A percentile compares a stretch with the other conserved stretches of the same genome.
Evolutionary conservation across 2,113 vertebrate genomes (phyloP).

Genomic region (Centropus unirufus): DNA sequence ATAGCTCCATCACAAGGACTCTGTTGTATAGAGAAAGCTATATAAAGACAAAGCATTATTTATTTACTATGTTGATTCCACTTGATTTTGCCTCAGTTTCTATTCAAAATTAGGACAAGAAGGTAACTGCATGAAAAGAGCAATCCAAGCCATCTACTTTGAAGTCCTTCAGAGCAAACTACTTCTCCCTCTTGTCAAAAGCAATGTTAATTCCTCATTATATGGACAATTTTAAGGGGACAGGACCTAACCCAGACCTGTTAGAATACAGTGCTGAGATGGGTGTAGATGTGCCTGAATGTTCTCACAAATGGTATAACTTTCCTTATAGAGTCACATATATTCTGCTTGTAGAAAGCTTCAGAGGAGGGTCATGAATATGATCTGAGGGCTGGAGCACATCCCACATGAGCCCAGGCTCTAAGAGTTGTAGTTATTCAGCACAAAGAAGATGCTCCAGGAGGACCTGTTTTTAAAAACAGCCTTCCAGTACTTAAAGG

Average conservation of each 20-base stretch:
- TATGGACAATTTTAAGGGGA: not conserved
- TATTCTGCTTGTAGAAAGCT: not conserved
- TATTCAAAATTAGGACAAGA: not conserved
- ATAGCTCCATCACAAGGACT: not conserved
- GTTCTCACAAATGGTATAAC: not conserved
- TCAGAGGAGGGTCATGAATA: too few relatives aligned
- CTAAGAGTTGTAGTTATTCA: too few relatives aligned
- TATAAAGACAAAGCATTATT: conserved; percentile 33
- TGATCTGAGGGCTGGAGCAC: too few relatives aligned
- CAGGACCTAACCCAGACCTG: not conserved
- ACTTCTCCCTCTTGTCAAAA: not conserved
- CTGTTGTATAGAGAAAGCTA: not conserved
- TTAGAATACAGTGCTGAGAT: not conserved
- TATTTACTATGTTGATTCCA: conserved; percentile 40
- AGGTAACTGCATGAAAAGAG: not conserved
- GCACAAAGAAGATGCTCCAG: too few relatives aligned
- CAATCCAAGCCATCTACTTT: not conserved
- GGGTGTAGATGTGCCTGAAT: not conserved
- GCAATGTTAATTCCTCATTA: not conserved
- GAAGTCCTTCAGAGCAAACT: not conserved
- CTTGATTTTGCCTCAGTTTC: not conserved
- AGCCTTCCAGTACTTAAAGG: too few relatives aligned
- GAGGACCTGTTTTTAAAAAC: too few relatives aligned
- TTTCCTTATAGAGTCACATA: not conserved
- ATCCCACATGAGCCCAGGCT: too few relatives aligned